Percentiles rank a stretch among this genome's conserved stretches.
These are phyloP conservation scores for Arctia plantaginis DNA, from an alignment of 2,888 invertebrate species.

Conservation along the genomic window DNA sequence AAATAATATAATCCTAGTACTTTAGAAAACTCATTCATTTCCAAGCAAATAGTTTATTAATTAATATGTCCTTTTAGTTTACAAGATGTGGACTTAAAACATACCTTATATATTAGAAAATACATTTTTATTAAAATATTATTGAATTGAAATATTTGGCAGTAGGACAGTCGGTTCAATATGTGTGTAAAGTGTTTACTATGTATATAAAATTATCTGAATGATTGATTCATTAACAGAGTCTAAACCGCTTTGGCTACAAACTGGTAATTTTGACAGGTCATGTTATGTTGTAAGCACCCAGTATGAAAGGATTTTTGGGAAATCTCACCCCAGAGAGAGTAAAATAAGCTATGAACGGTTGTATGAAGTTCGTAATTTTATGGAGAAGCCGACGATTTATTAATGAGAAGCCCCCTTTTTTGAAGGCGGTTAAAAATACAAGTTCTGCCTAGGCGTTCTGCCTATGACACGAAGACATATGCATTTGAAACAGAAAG, in stretches of 20 bases:
- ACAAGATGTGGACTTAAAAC: slow-evolving; percentile 9
- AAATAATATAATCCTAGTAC: not conserved
- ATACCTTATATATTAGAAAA: slow-evolving; percentile 12
- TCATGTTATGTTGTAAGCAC: not conserved
- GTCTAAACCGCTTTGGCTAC: too few relatives aligned
- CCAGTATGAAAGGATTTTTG: not conserved
- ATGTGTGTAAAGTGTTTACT: slow-evolving; percentile 3
- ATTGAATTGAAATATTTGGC: slow-evolving; percentile 41
- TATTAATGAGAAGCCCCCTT: too few relatives aligned
- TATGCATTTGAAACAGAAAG: too few relatives aligned
- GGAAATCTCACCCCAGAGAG: not conserved
- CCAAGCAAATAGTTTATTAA: slow-evolving; percentile 30
- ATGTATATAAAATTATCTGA: not conserved
- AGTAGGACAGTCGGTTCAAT: slow-evolving; percentile 37
- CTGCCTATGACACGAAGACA: not conserved
- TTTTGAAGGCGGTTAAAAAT: not conserved
- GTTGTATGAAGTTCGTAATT: not conserved
- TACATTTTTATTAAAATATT: slow-evolving; percentile 36
- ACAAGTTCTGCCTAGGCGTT: too few relatives aligned
- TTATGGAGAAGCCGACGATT: too few relatives aligned
- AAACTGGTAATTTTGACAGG: not conserved
- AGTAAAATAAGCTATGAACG: not conserved
- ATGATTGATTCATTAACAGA: too few relatives aligned
- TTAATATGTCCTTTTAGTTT: slow-evolving; percentile 15
- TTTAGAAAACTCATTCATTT: slow-evolving; percentile 7